Conservation (phyloP, 2,113 vertebrate species). For the Trichechus manatus region DNA sequence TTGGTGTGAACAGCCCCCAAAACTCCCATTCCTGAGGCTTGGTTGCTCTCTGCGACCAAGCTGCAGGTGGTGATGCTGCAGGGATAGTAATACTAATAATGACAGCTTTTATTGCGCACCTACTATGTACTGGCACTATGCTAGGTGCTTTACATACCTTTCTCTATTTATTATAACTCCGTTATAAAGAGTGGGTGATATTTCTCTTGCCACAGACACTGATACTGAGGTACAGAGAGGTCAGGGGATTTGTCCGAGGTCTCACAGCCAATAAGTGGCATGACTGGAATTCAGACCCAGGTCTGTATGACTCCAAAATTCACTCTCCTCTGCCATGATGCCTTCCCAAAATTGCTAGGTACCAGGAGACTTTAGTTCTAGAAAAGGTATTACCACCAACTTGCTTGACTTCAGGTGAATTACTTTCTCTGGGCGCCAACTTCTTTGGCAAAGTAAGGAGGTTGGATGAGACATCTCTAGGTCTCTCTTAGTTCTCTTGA, state of each 20-base stretch:
- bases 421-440: not conserved
- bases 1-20: not conserved
- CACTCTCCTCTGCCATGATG: not conserved
- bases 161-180: not conserved
- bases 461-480: not conserved
- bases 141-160: not conserved
- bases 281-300: not conserved
- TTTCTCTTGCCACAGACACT: not conserved
- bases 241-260: not conserved
- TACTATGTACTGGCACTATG: not conserved
- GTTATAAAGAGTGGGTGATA: accelerated
- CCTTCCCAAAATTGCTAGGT: not conserved
- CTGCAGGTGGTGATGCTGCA: not conserved
- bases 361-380: not conserved
- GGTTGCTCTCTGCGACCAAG: not conserved
- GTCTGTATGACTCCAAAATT: not conserved
- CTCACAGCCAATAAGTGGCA: not conserved
- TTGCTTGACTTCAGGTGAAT: not conserved
- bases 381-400: accelerated
- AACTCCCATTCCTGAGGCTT: not conserved
- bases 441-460: not conserved
- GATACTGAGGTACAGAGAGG: not conserved
- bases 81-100: not conserved
- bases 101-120: not conserved
- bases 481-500: not conserved